Percentiles rank a stretch among this genome's conserved stretches.
Evolutionary conservation across 2,797 vertebrate genomes (phyloP).

Genomic region (Halcyon leucocephala): DNA sequence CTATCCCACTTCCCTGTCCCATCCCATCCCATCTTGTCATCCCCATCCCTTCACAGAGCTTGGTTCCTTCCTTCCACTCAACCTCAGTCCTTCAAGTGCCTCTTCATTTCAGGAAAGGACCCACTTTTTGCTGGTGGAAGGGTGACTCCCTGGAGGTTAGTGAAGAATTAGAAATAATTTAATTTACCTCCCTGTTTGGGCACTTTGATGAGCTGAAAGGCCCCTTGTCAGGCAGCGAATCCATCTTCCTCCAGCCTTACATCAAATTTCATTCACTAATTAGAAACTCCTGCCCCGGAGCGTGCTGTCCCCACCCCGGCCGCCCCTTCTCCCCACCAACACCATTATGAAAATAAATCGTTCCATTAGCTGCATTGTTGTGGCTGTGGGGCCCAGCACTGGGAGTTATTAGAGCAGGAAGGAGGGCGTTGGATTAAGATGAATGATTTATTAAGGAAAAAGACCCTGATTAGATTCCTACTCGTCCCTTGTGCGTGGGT

Average conservation of each 20-base stretch:
- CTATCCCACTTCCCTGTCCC: background rate
- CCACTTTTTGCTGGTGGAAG: constrained; percentile 56
- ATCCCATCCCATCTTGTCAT: background rate
- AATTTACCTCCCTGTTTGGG: constrained; percentile 80
- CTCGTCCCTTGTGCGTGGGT: background rate
- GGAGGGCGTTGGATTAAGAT: constrained; percentile 78
- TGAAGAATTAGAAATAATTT: constrained; percentile 83
- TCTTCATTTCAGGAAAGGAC: constrained; percentile 32
- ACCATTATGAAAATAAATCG: constrained; percentile 85
- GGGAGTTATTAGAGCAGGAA: constrained; percentile 82
- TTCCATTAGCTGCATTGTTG: constrained; percentile 82
- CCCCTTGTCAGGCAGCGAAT: constrained; percentile 81
- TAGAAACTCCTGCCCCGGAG: constrained; percentile 75
- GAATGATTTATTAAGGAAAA: constrained; percentile 83
- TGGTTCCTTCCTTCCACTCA: background rate
- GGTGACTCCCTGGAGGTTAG: constrained; percentile 77
- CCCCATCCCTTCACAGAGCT: background rate
- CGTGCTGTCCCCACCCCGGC: background rate
- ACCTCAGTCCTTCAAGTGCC: constrained; percentile 19
- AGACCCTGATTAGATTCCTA: constrained; percentile 66
- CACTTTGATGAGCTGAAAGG: constrained; percentile 79
- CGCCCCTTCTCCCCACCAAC: constrained; percentile 62
- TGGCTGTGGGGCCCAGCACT: constrained; percentile 76
- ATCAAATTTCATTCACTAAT: constrained; percentile 87
- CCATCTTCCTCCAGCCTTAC: constrained; percentile 80